Evolutionary conservation across 1,140 invertebrate species (phyloP), one percentile per base, ranked within the genome.

Genomic region (Dendrolimus kikuchii): DNA sequence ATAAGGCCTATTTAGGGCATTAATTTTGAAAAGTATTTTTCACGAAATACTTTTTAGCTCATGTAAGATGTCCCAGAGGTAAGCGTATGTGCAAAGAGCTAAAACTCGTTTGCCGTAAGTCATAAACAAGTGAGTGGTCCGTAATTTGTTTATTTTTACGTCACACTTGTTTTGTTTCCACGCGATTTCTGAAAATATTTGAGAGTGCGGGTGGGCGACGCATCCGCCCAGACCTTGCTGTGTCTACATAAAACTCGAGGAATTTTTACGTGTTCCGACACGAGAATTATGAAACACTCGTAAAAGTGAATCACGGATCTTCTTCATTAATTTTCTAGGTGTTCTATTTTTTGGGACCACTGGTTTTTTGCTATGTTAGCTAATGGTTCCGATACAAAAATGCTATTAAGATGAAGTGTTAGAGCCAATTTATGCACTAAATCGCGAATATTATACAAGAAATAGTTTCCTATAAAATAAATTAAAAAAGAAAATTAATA

Each of bases 241-340:
- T 45, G 71, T 75, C 68, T 69, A 62, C 62, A 69, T 58, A 58
- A 60, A 63, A 68, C 57, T 60, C 55, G 46, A 54, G 54, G 60
- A 70, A 68, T 60, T 69, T 77, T 69, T 73, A 71, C 72, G 66
- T 68, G 64, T 74, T 68, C 7, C 62, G 53, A 68, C 69, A 68
- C 66, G 61, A 65, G 61, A 64, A 71, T 73, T 77, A 71, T 62
- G 65, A 64, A 74, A 68, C 58, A 61, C 57, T 66, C 64, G 64
- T 69, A 69, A 69, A 69, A 59, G 66, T 64, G 43, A 59, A 59
- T 64, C 61, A 63, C 58, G 63, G 61, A 63, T 64, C 62, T 64
- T 53, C 52, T 49, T 40, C 52, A 46, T 64, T 46, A 40, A 44
- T 51, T 38, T n/a, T 49, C 9, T 40, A 50, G 54, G 10, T 59